Conservation (phyloP, 2,888 invertebrate species). For the Argyresthia goedartella region DNA sequence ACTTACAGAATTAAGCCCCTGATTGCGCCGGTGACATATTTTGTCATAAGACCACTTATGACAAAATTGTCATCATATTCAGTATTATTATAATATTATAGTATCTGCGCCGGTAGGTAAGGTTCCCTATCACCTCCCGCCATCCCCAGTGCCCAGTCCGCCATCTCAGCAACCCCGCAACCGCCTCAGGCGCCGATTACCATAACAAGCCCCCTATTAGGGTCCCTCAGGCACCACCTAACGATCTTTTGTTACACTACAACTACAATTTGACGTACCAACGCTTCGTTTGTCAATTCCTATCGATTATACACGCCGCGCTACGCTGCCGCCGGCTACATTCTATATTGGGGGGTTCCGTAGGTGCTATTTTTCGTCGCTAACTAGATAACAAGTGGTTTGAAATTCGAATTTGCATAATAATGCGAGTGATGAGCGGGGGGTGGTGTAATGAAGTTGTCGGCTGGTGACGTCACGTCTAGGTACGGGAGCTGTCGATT, state of each 20-base stretch:
- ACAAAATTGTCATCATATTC: too few species aligned
- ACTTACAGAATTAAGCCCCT: too few species aligned
- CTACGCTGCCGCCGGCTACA: conserved; percentile 53
- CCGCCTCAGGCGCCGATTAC: conserved; percentile 54
- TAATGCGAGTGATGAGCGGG: conserved; percentile 39
- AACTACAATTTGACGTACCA: conserved; percentile 68
- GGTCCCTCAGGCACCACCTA: conserved; percentile 34
- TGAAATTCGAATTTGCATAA: conserved; percentile 69
- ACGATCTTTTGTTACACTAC: conserved; percentile 40
- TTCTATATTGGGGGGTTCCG: conserved; percentile 26
- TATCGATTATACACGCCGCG: conserved; percentile 62
- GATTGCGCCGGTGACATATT: too few species aligned
- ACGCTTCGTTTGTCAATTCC: conserved; percentile 70
- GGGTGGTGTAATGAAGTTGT: conserved; percentile 31
- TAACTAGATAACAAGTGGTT: conserved; percentile 72
- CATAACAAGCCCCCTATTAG: conserved; percentile 68
- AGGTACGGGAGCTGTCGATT: background rate
- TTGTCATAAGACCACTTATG: too few species aligned
- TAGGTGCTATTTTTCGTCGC: conserved; percentile 60
- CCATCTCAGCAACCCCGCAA: background rate
- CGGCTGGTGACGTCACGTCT: conserved; percentile 22
- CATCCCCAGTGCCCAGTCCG: too few species aligned
- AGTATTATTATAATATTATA: too few species aligned
- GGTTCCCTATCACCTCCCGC: too few species aligned
- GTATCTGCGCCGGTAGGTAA: too few species aligned